Percentiles rank a stretch among this genome's conserved stretches.
These are phyloP conservation scores for Sinhomidia bicolor DNA, from an alignment of 2,888 invertebrate genomes.

Conservation along the genomic window DNA sequence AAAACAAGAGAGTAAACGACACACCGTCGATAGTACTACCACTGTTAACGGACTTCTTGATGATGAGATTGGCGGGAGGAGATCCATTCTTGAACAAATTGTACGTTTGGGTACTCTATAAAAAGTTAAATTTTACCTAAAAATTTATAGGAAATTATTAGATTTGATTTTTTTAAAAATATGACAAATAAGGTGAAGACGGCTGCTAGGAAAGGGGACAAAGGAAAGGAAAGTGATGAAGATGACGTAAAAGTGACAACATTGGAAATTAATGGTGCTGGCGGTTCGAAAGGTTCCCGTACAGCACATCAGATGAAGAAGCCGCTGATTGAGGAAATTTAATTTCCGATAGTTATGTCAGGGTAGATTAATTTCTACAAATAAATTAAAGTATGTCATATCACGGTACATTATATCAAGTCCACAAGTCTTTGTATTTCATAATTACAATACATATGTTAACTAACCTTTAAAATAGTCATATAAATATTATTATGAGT, in stretches of 20 bases:
- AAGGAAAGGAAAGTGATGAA: neutral
- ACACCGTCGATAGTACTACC: neutral
- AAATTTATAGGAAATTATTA: neutral
- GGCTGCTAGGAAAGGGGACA: too few species aligned
- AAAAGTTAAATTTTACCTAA: neutral
- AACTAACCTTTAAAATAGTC: too few species aligned
- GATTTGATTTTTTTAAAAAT: neutral
- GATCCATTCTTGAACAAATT: slow-evolving; percentile 47
- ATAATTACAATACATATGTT: too few species aligned
- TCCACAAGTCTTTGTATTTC: too few species aligned
- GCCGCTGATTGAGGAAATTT: slow-evolving; percentile 55
- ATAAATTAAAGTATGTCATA: too few species aligned
- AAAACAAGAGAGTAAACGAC: neutral
- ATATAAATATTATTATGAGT: too few species aligned
- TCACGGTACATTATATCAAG: too few species aligned
- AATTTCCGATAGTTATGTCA: too few species aligned
- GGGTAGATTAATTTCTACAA: too few species aligned
- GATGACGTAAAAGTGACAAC: neutral
- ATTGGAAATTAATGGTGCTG: neutral
- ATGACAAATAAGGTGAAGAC: too few species aligned
- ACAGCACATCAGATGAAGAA: neutral
- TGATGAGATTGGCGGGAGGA: slow-evolving; percentile 3
- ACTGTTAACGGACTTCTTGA: neutral
- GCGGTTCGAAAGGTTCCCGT: neutral
- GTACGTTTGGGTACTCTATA: slow-evolving; percentile 1